These are phyloP conservation scores for Ceratina calcarata DNA, from an alignment of 1,140 invertebrate species.

Conservation along the genomic window DNA sequence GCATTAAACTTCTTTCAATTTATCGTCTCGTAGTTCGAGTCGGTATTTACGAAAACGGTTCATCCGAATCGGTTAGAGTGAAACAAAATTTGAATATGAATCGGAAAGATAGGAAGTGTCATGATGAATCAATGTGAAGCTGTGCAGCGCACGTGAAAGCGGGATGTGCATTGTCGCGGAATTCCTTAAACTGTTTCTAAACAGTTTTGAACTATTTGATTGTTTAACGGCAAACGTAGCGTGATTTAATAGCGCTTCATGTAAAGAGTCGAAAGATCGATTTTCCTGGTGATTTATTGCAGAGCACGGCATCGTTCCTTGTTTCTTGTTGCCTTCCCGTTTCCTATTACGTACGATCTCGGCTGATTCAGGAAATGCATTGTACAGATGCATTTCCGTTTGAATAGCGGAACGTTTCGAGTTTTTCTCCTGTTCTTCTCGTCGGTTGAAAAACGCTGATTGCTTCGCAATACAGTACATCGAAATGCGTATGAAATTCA, in stretches of 20 bases:
- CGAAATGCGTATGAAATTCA: background rate
- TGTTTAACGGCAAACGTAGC: background rate
- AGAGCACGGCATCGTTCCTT: background rate
- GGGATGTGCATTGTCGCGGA: conserved; percentile 14
- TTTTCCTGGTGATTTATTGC: conserved; percentile 12
- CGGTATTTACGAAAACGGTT: background rate
- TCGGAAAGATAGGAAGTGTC: background rate
- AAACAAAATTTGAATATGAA: background rate
- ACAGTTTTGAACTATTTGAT: background rate
- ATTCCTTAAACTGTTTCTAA: conserved; percentile 25
- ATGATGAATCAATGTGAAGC: conserved; percentile 10
- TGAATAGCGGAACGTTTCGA: background rate
- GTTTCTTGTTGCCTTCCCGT: no score
- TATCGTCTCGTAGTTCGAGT: background rate
- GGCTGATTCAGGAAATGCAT: background rate
- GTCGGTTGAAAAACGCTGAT: background rate
- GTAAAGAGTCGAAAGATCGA: conserved; percentile 4
- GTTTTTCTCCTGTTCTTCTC: background rate
- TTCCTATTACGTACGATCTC: background rate
- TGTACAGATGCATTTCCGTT: background rate
- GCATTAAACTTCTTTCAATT: background rate
- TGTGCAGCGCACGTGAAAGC: conserved; percentile 18
- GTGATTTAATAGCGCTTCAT: conserved; percentile 24
- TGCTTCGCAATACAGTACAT: no score
- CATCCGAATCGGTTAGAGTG: background rate